Evolutionary conservation across 1,140 invertebrate genomes (phyloP).

Genomic region (Micrasema minimum): DNA sequence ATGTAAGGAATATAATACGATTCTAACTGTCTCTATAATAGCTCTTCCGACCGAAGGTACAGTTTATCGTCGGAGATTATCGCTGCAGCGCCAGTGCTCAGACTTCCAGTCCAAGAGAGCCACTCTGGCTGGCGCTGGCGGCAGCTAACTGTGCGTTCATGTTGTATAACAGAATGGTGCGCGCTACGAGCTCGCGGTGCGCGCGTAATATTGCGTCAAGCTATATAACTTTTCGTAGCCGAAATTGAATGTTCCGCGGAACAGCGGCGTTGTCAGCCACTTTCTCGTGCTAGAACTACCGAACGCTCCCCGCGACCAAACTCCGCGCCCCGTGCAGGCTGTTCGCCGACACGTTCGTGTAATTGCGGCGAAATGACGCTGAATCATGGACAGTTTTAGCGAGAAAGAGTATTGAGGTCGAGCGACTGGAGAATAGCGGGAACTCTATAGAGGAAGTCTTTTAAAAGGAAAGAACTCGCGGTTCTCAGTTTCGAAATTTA

Average conservation of each 20-base stretch:
- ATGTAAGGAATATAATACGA: too few relatives aligned
- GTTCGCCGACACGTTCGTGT: not conserved
- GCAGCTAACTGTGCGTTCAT: not conserved
- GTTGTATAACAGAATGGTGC: conserved; percentile 19
- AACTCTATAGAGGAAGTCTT: conserved; percentile 7
- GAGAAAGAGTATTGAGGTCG: conserved; percentile 21
- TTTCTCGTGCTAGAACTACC: conserved; percentile 11
- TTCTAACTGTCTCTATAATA: too few relatives aligned
- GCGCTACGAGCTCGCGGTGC: not conserved
- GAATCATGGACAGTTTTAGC: conserved; percentile 22
- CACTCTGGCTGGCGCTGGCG: not conserved
- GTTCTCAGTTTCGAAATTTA: conserved; percentile 21
- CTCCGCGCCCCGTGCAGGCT: not conserved
- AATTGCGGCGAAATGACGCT: not conserved
- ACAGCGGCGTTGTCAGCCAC: not conserved
- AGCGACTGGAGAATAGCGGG: conserved; percentile 11
- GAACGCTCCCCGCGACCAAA: not conserved
- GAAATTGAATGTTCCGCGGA: conserved; percentile 8
- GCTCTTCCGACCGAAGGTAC: too few relatives aligned
- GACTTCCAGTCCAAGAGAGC: not conserved
- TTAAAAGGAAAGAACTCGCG: conserved; percentile 8
- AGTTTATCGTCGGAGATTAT: too few relatives aligned
- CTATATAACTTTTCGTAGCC: conserved; percentile 19
- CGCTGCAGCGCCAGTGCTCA: too few relatives aligned
- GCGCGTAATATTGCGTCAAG: conserved; percentile 19